phyloP scores from a whole-genome alignment of 1,140 invertebrate genomes.

The Brachionus manjavacas region DNA sequence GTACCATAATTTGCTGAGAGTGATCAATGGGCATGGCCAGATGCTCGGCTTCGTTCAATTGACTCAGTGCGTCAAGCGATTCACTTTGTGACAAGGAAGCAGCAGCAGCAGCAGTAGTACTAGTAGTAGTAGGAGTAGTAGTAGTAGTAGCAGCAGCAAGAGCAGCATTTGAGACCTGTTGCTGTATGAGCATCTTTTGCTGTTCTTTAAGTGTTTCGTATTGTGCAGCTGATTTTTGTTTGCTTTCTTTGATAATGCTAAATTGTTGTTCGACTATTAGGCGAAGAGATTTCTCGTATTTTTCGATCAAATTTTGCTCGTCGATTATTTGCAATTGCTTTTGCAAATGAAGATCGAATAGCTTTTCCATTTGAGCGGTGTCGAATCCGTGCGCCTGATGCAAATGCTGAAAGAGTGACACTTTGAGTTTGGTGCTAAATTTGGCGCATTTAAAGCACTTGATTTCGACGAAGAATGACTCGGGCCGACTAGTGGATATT shows the following conservation, averaged over 20 bases:
- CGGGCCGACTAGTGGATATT: neutral
- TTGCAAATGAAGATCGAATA: constrained; percentile 34
- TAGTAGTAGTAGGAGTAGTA: too few species aligned
- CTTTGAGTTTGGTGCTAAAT: constrained; percentile 29
- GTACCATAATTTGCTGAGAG: neutral
- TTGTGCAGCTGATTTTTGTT: constrained; percentile 2
- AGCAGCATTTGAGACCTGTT: neutral
- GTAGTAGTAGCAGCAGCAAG: too few species aligned
- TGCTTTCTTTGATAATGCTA: neutral
- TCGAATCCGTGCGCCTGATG: neutral
- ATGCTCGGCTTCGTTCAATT: neutral
- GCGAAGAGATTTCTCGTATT: constrained; percentile 1
- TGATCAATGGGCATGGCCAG: neutral
- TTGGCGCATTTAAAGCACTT: constrained; percentile 33
- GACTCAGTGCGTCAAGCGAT: neutral
- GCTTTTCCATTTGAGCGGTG: neutral
- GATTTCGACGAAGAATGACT: neutral
- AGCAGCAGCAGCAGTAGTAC: too few species aligned
- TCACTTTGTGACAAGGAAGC: neutral
- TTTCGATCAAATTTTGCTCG: neutral
- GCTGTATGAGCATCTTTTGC: constrained; percentile 7
- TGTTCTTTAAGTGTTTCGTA: neutral
- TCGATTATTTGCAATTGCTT: constrained; percentile 32
- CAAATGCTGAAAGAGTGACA: constrained; percentile 29
- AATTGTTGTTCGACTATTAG: neutral